These are phyloP conservation scores for Apoderus coryli DNA, from an alignment of 2,888 invertebrate species.

Conservation along the genomic window DNA sequence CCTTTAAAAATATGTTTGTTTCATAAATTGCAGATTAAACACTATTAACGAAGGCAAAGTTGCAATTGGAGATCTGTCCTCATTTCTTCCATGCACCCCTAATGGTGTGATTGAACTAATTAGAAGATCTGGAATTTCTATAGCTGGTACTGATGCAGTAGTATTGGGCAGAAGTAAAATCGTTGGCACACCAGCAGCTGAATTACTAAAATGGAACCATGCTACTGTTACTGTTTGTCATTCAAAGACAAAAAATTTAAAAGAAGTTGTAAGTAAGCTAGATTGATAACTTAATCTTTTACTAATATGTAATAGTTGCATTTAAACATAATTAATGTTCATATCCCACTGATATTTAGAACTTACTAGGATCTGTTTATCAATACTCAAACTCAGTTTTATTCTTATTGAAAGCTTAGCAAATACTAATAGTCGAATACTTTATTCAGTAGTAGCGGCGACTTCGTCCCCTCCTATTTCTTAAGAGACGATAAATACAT, in stretches of 20 bases:
- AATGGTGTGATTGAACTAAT: slow-evolving; percentile 89
- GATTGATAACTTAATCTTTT: too few species aligned
- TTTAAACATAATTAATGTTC: too few species aligned
- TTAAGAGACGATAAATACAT: too few species aligned
- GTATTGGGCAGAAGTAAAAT: slow-evolving; percentile 96
- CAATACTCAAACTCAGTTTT: too few species aligned
- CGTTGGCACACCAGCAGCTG: slow-evolving; percentile 90
- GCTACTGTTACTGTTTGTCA: slow-evolving; percentile 97
- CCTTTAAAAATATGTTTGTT: too few species aligned
- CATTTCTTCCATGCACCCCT: slow-evolving; percentile 94
- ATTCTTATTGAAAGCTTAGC: too few species aligned
- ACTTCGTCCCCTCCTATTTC: too few species aligned
- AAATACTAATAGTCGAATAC: too few species aligned
- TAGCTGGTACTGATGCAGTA: slow-evolving; percentile 76
- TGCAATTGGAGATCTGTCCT: slow-evolving; percentile 75
- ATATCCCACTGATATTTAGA: too few species aligned
- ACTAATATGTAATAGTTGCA: too few species aligned
- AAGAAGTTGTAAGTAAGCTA: slow-evolving; percentile 53
- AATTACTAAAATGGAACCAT: slow-evolving; percentile 89
- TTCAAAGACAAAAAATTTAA: slow-evolving; percentile 77
- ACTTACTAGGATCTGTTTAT: too few species aligned
- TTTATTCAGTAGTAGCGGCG: too few species aligned
- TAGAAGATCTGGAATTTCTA: slow-evolving; percentile 58
- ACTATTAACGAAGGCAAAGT: slow-evolving; percentile 88
- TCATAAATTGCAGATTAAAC: slow-evolving; percentile 55